Evolutionary conservation across 2,797 vertebrate species (phyloP), one percentile per base, ranked within the genome.

Genomic region (Pelodytes ibericus): DNA sequence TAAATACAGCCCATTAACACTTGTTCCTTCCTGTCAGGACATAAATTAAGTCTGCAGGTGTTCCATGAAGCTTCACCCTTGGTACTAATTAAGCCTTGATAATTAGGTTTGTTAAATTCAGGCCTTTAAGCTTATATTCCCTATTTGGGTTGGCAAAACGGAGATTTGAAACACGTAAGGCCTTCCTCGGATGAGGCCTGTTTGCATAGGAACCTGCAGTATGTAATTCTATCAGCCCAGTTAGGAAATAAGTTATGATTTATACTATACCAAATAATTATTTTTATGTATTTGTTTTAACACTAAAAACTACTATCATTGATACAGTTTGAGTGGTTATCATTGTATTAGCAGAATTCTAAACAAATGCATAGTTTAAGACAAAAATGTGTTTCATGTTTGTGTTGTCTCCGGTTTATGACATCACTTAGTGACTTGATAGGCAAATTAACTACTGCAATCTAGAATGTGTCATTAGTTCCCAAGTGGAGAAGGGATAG

Each of bases 101-200:
- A 99, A 98, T 99, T 98, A 98, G 95, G 95, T 97, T 97, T 96
- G 96, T 97, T 98, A 96, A 97, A 97, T 98, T 97, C 93, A 92
- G 90, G 88, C 90, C 92, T 93, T 93, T 91, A 91, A 93, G 92
- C 90, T 92, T 87, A 85, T 90, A 91, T 91, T 91, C 90, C 90
- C 90, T 89, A 90, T 89, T 84, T 80, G 89, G 89, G 84, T 84
- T 88, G 83, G 87, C 86, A 89, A 90, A 90, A 87, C 75, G 10
- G 84, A 87, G 82, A 84, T 86, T 81, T 85, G 79, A 81, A 81
- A 64, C 81, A 71, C 80, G 72, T 75, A 83, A 74, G 62, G 58
- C 59, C 81, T 81, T 29, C 82, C 81, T 77, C 75, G 85, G 70
- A 74, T 65, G 56, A 61, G 77, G 73, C 56, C 62, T 74, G 63